A percentile compares a stretch with the other conserved stretches of the same genome.
Conservation (phyloP, 2,888 invertebrate species). For the Heliconius ethilla region DNA sequence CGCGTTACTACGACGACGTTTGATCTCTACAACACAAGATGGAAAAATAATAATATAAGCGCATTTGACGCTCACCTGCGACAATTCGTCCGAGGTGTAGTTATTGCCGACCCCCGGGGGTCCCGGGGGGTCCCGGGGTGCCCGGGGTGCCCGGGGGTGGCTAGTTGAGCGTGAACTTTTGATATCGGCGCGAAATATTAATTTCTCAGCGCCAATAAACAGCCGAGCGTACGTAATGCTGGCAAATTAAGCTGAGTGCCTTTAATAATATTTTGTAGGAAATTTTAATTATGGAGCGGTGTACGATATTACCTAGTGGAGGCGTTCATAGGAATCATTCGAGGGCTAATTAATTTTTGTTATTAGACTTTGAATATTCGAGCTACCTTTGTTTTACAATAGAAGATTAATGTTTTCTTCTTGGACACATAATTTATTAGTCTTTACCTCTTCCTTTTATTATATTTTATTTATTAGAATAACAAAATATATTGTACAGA, state of each 20-base stretch:
- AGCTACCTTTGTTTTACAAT: conserved; percentile 23
- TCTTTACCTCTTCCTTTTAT: neutral
- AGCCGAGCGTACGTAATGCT: conserved; percentile 73
- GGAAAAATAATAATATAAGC: conserved; percentile 78
- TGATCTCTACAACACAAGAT: conserved; percentile 68
- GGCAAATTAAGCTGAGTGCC: conserved; percentile 78
- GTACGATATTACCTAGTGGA: conserved; percentile 61
- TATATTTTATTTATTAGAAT: neutral
- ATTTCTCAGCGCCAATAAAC: conserved; percentile 79
- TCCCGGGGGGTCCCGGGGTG: conserved; percentile 57
- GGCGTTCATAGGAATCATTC: conserved; percentile 53
- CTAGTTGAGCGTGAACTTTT: conserved; percentile 81
- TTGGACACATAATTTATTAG: conserved; percentile 16
- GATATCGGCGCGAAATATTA: conserved; percentile 81
- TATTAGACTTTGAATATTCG: conserved; percentile 46
- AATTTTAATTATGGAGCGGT: conserved; percentile 71
- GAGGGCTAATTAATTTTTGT: conserved; percentile 54
- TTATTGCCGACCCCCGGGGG: conserved; percentile 71
- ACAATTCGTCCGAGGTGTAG: conserved; percentile 72
- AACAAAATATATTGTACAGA: neutral
- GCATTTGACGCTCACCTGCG: conserved; percentile 74
- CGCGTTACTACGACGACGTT: conserved; percentile 70
- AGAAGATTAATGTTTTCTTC: conserved; percentile 20
- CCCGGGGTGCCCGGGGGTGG: conserved; percentile 59
- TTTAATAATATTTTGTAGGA: conserved; percentile 73